Conservation (phyloP, 2,888 invertebrate species). For the Ptychoptera contaminata region DNA sequence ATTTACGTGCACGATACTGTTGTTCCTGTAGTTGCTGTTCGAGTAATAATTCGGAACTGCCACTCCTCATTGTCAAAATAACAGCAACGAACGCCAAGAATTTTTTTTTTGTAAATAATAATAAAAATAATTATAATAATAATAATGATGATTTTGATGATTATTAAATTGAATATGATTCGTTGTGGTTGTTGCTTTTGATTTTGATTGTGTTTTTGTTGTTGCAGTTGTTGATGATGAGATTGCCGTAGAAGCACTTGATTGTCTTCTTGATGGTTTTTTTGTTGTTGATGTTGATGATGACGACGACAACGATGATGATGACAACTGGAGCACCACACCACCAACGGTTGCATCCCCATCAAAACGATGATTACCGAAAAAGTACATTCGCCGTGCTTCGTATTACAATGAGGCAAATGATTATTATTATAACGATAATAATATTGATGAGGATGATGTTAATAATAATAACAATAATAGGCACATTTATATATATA, state of each 20-base stretch:
- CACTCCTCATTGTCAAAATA: slow-evolving; percentile 44
- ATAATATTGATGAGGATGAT: too few species aligned
- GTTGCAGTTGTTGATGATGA: slow-evolving; percentile 1
- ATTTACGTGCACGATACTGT: slow-evolving; percentile 46
- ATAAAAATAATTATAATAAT: slow-evolving; percentile 4
- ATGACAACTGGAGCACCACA: slow-evolving; percentile 1
- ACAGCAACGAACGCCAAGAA: slow-evolving; percentile 11
- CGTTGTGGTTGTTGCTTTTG: neutral
- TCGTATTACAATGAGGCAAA: too few species aligned
- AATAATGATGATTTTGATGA: slow-evolving; percentile 2
- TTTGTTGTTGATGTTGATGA: slow-evolving; percentile 8
- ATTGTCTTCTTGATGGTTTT: neutral
- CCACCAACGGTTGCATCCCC: slow-evolving; percentile 12
- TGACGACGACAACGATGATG: slow-evolving; percentile 4
- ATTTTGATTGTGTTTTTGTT: slow-evolving; percentile 3
- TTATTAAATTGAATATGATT: too few species aligned
- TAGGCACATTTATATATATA: too few species aligned
- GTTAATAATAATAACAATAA: too few species aligned
- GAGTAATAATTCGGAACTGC: slow-evolving; percentile 62
- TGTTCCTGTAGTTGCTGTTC: slow-evolving; percentile 48
- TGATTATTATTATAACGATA: too few species aligned
- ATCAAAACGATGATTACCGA: slow-evolving; percentile 13
- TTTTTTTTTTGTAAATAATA: neutral
- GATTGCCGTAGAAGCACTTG: slow-evolving; percentile 3
- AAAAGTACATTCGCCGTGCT: slow-evolving; percentile 6